A percentile compares a stretch with the other conserved stretches of the same genome.
phyloP scores from a whole-genome alignment of 2,888 invertebrate genomes.

The Tetanocera ferruginea region DNA sequence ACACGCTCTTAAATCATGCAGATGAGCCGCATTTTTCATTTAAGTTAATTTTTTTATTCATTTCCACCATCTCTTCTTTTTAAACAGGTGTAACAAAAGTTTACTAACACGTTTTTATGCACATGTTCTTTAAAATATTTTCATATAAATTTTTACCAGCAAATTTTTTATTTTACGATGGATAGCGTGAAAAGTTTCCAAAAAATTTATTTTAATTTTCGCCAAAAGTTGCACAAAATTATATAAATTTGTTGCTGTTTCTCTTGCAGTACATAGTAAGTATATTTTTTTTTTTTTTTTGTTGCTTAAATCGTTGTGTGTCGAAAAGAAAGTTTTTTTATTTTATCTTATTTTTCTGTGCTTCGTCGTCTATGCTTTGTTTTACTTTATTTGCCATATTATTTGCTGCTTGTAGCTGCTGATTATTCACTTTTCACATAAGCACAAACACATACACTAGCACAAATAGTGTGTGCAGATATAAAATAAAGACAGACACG shows the following conservation, averaged over 20 bases:
- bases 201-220: neutral
- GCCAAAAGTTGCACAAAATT: neutral
- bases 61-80: neutral
- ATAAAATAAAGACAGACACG: constrained; percentile 32
- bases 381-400: constrained; percentile 28
- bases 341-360: constrained; percentile 27
- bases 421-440: constrained; percentile 65
- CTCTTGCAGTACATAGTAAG: neutral
- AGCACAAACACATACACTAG: constrained; percentile 50
- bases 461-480: constrained; percentile 28
- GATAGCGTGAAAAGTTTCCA: neutral
- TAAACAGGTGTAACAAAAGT: neutral
- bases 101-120: neutral
- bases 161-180: neutral
- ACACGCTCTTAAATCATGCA: no score
- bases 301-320: constrained; percentile 4
- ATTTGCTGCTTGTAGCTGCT: constrained; percentile 32
- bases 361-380: constrained; percentile 34
- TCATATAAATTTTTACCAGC: neutral
- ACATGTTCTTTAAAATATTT: neutral
- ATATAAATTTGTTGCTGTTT: neutral
- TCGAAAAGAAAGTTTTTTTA: constrained; percentile 46
- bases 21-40: neutral
- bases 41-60: neutral
- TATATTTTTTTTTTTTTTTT: neutral